A percentile compares a stretch with the other conserved stretches of the same genome.
phyloP scores from a whole-genome alignment of 2,797 vertebrate genomes.

The Cetoscarus ocellatus region DNA sequence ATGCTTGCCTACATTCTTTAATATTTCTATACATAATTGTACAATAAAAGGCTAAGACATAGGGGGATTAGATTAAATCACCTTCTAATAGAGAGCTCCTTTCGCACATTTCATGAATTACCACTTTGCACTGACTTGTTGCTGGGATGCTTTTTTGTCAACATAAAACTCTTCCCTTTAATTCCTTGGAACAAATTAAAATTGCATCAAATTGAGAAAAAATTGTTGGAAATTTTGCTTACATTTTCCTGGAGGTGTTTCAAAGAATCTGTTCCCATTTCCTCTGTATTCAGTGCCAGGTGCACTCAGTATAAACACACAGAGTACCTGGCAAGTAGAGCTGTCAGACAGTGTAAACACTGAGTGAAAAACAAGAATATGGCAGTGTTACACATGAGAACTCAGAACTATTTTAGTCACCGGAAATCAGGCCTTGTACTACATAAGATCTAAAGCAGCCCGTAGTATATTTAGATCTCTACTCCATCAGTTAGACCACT shows the following conservation, averaged over 20 bases:
- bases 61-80: too few species aligned
- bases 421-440: conserved; percentile 35
- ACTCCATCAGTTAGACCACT: background rate
- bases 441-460: conserved; percentile 20
- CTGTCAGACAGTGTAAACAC: conserved; percentile 64
- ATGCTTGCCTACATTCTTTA: too few species aligned
- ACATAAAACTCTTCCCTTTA: too few species aligned
- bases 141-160: too few species aligned
- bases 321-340: conserved; percentile 47
- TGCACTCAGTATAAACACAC: conserved; percentile 33
- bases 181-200: background rate
- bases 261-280: conserved; percentile 16
- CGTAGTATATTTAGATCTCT: conserved; percentile 48
- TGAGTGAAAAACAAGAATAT: conserved; percentile 25
- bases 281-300: conserved; percentile 31
- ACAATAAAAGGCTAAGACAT: too few species aligned
- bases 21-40: too few species aligned
- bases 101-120: too few species aligned
- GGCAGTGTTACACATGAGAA: conserved; percentile 31
- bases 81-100: too few species aligned
- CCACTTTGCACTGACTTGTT: too few species aligned
- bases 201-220: too few species aligned
- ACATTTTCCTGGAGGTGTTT: background rate
- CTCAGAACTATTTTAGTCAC: conserved; percentile 41
- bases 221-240: too few species aligned